Evolutionary conservation across 2,113 vertebrate genomes (phyloP).

Genomic region (Gracilinanus agilis): DNA sequence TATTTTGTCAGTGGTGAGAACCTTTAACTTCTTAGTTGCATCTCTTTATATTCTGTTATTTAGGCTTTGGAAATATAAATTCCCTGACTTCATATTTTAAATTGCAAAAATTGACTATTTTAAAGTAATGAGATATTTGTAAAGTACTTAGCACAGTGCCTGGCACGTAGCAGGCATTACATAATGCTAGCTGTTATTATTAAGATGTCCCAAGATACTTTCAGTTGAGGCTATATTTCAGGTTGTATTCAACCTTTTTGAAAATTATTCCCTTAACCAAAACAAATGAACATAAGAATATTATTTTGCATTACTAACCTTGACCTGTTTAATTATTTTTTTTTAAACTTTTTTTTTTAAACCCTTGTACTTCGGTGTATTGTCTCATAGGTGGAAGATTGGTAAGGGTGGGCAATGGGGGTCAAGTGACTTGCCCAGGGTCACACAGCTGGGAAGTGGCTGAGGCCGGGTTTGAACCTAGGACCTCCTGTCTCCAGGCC

Average conservation of each 20-base stretch:
- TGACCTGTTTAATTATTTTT: slow-evolving; percentile 43
- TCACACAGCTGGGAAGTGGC: too few relatives aligned
- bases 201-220: neutral
- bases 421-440: too few relatives aligned
- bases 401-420: too few relatives aligned
- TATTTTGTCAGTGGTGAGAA: slow-evolving; percentile 30
- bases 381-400: too few relatives aligned
- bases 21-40: slow-evolving; percentile 28
- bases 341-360: too few relatives aligned
- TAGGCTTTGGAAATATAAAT: slow-evolving; percentile 50
- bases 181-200: neutral
- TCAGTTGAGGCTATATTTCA: slow-evolving; percentile 8
- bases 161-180: neutral
- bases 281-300: slow-evolving; percentile 43
- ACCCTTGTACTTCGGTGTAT: too few relatives aligned
- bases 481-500: too few relatives aligned
- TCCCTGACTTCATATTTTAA: slow-evolving; percentile 34
- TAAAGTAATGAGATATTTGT: neutral
- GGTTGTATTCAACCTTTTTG: slow-evolving; percentile 1
- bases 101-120: slow-evolving; percentile 27
- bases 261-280: slow-evolving; percentile 31
- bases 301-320: slow-evolving; percentile 32
- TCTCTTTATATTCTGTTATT: slow-evolving; percentile 32
- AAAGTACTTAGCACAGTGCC: neutral
- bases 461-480: too few relatives aligned